Percentiles rank a stretch among this genome's conserved stretches.
These are phyloP conservation scores for Probaryconus sp. DNA, from an alignment of 1,140 invertebrate species.

Conservation along the genomic window DNA sequence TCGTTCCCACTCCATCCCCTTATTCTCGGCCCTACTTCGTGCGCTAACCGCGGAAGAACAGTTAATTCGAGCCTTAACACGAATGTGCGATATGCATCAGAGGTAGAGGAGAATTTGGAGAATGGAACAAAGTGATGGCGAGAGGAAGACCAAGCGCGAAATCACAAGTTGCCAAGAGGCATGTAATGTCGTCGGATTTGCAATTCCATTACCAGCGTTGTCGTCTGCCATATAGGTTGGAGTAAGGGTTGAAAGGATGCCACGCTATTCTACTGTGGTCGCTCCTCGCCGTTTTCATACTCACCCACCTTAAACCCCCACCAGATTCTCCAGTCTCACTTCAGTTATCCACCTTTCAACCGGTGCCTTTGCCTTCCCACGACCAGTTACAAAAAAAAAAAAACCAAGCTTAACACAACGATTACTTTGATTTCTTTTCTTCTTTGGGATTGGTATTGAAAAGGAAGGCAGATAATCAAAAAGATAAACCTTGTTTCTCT, in stretches of 20 bases:
- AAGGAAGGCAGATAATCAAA: neutral
- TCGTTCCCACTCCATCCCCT: too few species aligned
- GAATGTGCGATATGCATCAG: conserved; percentile 55
- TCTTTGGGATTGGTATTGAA: too few species aligned
- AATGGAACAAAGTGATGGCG: conserved; percentile 63
- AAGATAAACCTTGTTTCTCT: neutral
- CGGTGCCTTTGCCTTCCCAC: too few species aligned
- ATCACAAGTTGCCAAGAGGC: conserved; percentile 77
- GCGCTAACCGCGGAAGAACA: conserved; percentile 53
- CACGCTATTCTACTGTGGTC: conserved; percentile 50
- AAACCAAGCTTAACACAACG: too few species aligned
- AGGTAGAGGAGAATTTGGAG: conserved; percentile 49
- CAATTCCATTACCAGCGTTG: conserved; percentile 75
- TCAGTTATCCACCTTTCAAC: too few species aligned
- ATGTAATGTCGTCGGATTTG: conserved; percentile 77
- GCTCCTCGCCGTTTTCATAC: conserved; percentile 43
- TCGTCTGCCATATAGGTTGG: conserved; percentile 59
- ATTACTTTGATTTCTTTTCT: too few species aligned
- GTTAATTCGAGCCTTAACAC: conserved; percentile 58
- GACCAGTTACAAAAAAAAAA: too few species aligned
- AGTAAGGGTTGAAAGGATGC: conserved; percentile 65
- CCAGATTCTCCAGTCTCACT: too few species aligned
- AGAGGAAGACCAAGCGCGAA: conserved; percentile 69
- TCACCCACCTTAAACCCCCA: conserved; percentile 36
- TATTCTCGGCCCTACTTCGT: too few species aligned